Percentiles rank a stretch among this genome's conserved stretches.
Conservation (phyloP, 35 echinoderm and acorn worm genomes). For the Holothuria glaberrima region DNA sequence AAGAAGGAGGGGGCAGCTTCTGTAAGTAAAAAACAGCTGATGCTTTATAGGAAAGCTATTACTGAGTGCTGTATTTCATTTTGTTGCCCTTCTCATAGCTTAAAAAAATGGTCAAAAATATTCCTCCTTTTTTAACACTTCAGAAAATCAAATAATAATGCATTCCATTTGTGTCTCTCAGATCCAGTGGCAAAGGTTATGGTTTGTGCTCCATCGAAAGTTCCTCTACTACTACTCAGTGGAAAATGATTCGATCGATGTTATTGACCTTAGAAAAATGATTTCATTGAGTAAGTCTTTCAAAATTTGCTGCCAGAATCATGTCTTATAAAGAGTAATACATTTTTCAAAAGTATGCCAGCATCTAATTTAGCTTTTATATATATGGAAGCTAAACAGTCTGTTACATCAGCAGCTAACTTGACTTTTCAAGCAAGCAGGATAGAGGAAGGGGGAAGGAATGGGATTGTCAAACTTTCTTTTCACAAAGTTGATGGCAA, state of each 20-base stretch:
- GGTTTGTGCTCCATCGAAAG: constrained; percentile 84
- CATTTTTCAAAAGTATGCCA: too few species aligned
- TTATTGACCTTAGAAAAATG: constrained; percentile 84
- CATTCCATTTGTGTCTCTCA: constrained; percentile 1
- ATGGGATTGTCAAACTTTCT: too few species aligned
- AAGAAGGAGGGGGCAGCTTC: constrained; percentile 79
- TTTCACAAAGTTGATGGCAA: too few species aligned
- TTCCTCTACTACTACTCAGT: constrained; percentile 77
- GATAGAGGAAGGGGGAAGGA: too few species aligned
- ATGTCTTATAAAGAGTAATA: neutral
- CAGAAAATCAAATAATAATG: too few species aligned
- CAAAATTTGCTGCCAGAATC: neutral
- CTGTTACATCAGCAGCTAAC: too few species aligned
- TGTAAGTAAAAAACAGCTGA: constrained; percentile 41
- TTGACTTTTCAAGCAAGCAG: too few species aligned
- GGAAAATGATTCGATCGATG: constrained; percentile 65
- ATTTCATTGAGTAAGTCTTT: constrained; percentile 73
- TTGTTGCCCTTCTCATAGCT: too few species aligned
- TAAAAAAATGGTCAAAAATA: neutral
- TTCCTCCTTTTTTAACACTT: neutral
- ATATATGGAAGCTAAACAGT: too few species aligned
- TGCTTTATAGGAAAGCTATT: too few species aligned
- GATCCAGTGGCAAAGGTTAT: constrained; percentile 85
- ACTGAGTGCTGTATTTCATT: too few species aligned
- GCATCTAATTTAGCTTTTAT: too few species aligned